Evolutionary conservation across 2,888 invertebrate species (phyloP), one percentile per base, ranked within the genome.

Genomic region (Tuberolachnus salignus): DNA sequence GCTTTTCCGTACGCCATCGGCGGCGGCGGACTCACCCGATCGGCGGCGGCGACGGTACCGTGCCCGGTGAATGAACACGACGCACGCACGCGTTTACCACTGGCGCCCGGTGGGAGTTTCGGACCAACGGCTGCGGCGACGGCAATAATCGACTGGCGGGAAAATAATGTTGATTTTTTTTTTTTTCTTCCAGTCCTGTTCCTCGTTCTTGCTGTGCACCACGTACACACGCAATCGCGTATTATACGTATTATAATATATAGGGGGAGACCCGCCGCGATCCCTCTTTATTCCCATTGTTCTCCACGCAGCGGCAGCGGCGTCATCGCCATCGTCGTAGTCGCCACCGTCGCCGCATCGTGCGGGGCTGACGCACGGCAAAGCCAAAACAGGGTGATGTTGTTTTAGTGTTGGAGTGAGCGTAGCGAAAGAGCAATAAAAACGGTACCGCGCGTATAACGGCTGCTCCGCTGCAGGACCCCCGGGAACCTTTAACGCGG

Each of bases 251-350:
- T 59, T 34, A 34, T 34, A 34, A 34, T 34, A 34, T 34, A 34
- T n/a, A 49, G 21, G 61, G 72, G 61, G 72, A 72, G 72, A 72
- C 49, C 14, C 49, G 72, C 49, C 49, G 9, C 49, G 59, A 63
- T 63, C 73, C 61, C 51, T 73, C 19, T 19, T 53, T 63, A 51
- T 51, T 16, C 51, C 72, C 51, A 63, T 73, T 73, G 73, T 72
- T 72, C 13, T 53, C 19, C 34, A 6, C 34, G 34, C 34, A 34
- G 34, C 34, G 6, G 34, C 34, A 6, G 3, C 34, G 34, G 3
- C 34, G 34, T 34, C 34, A 6, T 6, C 34, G 34, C 34, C 34
- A 6, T 34, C 34, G 34, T 34, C 34, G 34, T 34, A 3, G 34
- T 34, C 34, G 34, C 6, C 34, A 6, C 6, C 34, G 34, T 6